A percentile compares a stretch with the other conserved stretches of the same genome.
Evolutionary conservation across 2,797 vertebrate species (phyloP).

Genomic region (Xerus rutilus): DNA sequence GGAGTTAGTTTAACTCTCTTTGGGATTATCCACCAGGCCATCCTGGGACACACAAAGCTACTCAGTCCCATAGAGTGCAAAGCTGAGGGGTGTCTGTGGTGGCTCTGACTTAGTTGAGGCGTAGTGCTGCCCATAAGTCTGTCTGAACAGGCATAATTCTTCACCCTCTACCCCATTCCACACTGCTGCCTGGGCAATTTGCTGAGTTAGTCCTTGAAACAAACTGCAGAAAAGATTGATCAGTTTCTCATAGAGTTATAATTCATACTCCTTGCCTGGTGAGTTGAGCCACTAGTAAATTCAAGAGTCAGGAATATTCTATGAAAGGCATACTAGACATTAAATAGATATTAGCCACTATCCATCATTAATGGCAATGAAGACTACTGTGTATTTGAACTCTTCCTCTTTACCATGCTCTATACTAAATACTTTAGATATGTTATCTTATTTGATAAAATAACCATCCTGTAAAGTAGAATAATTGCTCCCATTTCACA

Average conservation of each 20-base stretch:
- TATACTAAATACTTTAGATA: not conserved
- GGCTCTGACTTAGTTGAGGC: not conserved
- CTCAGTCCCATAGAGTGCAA: not conserved
- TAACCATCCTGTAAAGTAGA: not conserved
- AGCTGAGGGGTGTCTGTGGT: not conserved
- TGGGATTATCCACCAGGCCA: not conserved
- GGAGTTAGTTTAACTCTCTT: not conserved
- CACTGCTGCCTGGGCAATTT: not conserved
- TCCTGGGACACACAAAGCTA: not conserved
- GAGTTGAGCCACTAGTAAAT: constrained; percentile 39
- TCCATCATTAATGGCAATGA: constrained; percentile 28
- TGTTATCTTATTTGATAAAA: not conserved
- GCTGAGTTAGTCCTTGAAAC: not conserved
- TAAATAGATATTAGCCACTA: not conserved
- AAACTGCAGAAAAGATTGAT: constrained; percentile 42
- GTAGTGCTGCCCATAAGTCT: not conserved
- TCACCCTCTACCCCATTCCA: not conserved
- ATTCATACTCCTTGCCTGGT: not conserved
- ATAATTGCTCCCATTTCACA: constrained; percentile 11
- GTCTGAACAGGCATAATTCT: not conserved
- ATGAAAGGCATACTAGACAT: not conserved
- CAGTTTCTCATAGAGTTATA: not conserved
- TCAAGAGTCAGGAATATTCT: constrained; percentile 18
- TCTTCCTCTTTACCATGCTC: not conserved
- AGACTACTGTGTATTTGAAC: not conserved